These are phyloP conservation scores for Nemoura dubitans DNA, from an alignment of 2,888 invertebrate genomes.

Conservation along the genomic window DNA sequence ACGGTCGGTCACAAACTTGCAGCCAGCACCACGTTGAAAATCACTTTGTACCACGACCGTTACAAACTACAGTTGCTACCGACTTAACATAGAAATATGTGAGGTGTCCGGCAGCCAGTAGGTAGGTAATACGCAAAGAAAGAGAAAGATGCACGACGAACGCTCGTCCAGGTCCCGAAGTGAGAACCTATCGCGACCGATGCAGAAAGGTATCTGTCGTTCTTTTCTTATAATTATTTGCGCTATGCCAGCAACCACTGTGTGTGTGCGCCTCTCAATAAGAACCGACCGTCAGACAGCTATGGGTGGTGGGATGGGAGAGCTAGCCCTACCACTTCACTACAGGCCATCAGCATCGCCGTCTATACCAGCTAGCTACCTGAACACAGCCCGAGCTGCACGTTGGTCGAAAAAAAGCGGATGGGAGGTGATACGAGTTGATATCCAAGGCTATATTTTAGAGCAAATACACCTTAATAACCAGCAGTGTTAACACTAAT, in stretches of 20 bases:
- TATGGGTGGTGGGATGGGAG: background rate
- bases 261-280: background rate
- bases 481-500: background rate
- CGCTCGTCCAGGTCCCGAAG: background rate
- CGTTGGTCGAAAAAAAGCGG: background rate
- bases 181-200: background rate
- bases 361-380: background rate
- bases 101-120: background rate
- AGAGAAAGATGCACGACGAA: background rate
- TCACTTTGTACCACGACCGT: constrained; percentile 4
- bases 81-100: constrained; percentile 12
- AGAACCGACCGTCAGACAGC: background rate
- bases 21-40: background rate
- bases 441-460: background rate
- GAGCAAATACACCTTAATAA: background rate
- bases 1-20: background rate
- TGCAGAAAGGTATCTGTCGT: constrained; percentile 7
- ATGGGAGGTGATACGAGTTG: background rate
- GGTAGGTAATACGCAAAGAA: background rate
- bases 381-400: background rate
- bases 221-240: constrained; percentile 12
- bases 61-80: background rate
- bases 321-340: constrained; percentile 12
- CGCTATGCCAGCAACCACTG: background rate
- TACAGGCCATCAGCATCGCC: background rate